These are phyloP conservation scores for Cryptoprocta ferox DNA, from an alignment of 2,797 vertebrate species.

Conservation along the genomic window DNA sequence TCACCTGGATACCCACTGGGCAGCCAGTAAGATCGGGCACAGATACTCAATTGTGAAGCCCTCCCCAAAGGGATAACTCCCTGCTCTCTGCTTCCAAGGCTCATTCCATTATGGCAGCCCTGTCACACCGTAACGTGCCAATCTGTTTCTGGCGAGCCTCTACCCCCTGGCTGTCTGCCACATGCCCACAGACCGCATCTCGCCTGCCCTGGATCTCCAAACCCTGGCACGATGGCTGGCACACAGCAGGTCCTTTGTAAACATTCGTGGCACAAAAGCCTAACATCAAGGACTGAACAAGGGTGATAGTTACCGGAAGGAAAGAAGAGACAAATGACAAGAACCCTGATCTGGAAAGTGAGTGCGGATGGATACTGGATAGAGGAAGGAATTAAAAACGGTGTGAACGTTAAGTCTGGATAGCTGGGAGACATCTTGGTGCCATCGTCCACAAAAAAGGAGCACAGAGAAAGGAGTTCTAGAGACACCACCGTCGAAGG, in stretches of 20 bases:
- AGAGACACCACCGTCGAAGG: not conserved
- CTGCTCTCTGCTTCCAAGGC: not conserved
- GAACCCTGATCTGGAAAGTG: not conserved
- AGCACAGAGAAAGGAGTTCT: not conserved
- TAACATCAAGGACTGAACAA: not conserved
- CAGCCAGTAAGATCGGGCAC: not conserved
- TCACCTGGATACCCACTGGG: not conserved
- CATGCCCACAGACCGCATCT: not conserved
- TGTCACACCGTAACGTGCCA: not conserved
- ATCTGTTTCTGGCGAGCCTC: not conserved
- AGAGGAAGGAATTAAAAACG: not conserved
- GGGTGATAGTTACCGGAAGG: not conserved
- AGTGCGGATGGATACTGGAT: not conserved
- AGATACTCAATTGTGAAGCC: not conserved
- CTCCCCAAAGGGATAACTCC: not conserved
- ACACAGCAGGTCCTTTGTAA: not conserved
- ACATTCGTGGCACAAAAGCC: not conserved
- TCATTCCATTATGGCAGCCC: not conserved
- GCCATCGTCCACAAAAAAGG: not conserved
- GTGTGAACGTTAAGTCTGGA: not conserved
- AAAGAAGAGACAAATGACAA: not conserved
- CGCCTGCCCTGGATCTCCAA: not conserved
- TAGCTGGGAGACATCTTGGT: not conserved
- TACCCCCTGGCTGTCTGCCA: not conserved
- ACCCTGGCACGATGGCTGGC: not conserved